These are phyloP conservation scores for Drosophila oshimai DNA, from an alignment of 1,140 invertebrate genomes.

Conservation along the genomic window DNA sequence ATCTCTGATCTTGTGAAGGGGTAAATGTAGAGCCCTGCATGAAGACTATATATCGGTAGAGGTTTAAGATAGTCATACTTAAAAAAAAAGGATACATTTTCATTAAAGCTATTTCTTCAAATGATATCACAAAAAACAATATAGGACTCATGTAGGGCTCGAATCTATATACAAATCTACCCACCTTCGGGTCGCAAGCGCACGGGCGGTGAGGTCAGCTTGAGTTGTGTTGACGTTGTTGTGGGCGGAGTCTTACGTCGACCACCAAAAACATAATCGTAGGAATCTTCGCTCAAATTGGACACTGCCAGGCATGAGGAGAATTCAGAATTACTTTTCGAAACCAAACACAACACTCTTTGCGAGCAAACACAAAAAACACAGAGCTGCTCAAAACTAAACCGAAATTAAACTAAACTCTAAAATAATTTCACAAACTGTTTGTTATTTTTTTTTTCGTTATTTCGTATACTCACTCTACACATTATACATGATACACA, in stretches of 20 bases:
- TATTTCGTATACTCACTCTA: slow-evolving; percentile 34
- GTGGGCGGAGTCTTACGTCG: slow-evolving; percentile 82
- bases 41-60: background rate
- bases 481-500: slow-evolving; percentile 19
- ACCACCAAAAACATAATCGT: slow-evolving; percentile 83
- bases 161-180: background rate
- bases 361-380: background rate
- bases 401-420: slow-evolving; percentile 25
- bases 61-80: too few relatives aligned
- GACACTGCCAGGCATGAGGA: slow-evolving; percentile 65
- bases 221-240: slow-evolving; percentile 82
- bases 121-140: background rate
- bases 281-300: slow-evolving; percentile 83
- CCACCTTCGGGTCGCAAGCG: slow-evolving; percentile 81
- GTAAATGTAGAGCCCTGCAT: background rate
- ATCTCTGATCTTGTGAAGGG: too few relatives aligned
- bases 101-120: too few relatives aligned
- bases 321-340: slow-evolving; percentile 9
- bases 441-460: background rate
- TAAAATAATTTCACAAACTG: slow-evolving; percentile 16
- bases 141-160: background rate
- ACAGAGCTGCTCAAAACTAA: slow-evolving; percentile 14
- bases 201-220: slow-evolving; percentile 83
- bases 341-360: background rate
- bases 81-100: too few relatives aligned